phyloP scores from a whole-genome alignment of 2,113 vertebrate species.

The Sylvietta virens region DNA sequence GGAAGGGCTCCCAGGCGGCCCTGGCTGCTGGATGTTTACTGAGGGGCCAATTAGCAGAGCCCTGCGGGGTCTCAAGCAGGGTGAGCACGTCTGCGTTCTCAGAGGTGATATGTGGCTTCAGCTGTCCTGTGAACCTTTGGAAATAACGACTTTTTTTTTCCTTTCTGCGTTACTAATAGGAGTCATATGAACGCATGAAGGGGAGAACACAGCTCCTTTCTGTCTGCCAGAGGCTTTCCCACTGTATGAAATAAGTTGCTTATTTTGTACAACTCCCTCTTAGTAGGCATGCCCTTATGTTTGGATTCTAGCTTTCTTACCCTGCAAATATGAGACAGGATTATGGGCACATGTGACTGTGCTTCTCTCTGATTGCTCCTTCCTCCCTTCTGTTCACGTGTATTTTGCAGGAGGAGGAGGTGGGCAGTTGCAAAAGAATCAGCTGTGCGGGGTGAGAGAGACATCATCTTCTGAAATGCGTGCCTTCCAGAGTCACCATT shows the following conservation, averaged over 20 bases:
- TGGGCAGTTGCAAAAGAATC: neutral
- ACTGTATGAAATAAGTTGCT: neutral
- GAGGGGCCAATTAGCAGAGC: neutral
- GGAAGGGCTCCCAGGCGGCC: neutral
- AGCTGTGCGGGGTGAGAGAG: neutral
- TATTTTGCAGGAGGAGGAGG: neutral
- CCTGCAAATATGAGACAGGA: neutral
- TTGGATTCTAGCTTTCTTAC: neutral
- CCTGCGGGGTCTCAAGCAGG: neutral
- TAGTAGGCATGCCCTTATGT: neutral
- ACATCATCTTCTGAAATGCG: neutral
- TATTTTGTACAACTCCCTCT: neutral
- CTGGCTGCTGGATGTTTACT: neutral
- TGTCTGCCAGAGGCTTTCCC: neutral
- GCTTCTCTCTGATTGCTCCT: neutral
- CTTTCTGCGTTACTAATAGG: neutral
- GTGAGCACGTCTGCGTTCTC: neutral
- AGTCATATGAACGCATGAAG: neutral
- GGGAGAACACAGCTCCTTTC: neutral
- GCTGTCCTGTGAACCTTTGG: neutral
- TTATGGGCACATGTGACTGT: neutral
- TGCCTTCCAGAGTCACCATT: constrained; percentile 18
- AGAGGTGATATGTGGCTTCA: constrained; percentile 12
- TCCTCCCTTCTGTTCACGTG: neutral
- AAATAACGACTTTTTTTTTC: neutral